phyloP scores from a whole-genome alignment of 2,797 vertebrate genomes.

The Varecia variegata region DNA sequence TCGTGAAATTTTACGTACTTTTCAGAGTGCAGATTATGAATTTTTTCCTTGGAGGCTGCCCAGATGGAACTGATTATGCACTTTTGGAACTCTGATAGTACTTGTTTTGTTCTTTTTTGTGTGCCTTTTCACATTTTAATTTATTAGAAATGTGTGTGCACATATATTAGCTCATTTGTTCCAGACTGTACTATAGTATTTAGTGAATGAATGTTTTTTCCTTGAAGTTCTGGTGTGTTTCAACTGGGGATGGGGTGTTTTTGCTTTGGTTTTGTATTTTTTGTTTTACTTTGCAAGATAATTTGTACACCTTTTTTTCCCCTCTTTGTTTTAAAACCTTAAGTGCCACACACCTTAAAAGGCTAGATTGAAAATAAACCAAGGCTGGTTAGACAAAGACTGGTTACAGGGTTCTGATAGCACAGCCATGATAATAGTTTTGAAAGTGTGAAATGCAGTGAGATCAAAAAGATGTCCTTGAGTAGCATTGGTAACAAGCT shows the following conservation, averaged over 20 bases:
- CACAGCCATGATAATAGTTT: neutral
- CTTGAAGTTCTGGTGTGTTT: neutral
- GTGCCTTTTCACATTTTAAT: neutral
- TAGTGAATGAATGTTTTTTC: neutral
- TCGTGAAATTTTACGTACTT: neutral
- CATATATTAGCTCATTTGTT: neutral
- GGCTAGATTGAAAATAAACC: neutral
- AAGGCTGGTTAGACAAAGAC: neutral
- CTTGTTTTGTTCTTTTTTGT: neutral
- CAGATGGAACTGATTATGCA: neutral
- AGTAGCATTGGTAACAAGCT: neutral
- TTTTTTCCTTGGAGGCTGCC: neutral
- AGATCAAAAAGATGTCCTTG: neutral
- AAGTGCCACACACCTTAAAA: neutral
- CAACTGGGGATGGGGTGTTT: neutral
- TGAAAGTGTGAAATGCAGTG: conserved; percentile 20
- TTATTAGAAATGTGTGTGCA: neutral
- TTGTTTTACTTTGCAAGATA: conserved; percentile 30
- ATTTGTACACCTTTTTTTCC: neutral
- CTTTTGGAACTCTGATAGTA: neutral
- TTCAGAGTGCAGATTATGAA: neutral
- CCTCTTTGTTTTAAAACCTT: conserved; percentile 1
- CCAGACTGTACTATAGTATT: neutral
- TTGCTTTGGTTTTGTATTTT: conserved; percentile 2
- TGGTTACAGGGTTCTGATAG: neutral